Evolutionary conservation across 2,113 vertebrate genomes (phyloP).

Genomic region (Petaurus breviceps): DNA sequence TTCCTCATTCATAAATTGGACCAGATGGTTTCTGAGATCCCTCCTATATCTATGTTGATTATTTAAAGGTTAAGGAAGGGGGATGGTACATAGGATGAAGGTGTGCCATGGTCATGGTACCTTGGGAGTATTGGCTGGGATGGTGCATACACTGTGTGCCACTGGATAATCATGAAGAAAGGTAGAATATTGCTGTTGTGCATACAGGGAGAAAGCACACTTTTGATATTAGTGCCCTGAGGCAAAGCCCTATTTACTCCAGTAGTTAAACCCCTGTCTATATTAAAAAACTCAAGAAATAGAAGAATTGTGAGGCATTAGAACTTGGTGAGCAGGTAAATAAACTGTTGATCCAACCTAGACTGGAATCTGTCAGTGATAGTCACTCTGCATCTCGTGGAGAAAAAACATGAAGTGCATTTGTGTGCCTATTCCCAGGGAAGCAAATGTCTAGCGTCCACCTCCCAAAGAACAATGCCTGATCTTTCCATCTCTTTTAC

Average conservation of each 20-base stretch:
- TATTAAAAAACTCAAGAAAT: neutral
- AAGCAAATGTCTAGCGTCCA: neutral
- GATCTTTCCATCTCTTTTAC: constrained; percentile 38
- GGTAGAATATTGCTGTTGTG: neutral
- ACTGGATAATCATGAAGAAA: too few species aligned
- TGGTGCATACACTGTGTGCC: neutral
- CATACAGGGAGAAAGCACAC: neutral
- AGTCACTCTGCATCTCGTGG: neutral
- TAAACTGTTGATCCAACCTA: neutral
- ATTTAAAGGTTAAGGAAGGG: neutral
- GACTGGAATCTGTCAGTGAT: neutral
- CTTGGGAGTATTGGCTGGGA: neutral
- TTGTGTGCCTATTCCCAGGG: neutral
- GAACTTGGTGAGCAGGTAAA: neutral
- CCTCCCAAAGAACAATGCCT: neutral
- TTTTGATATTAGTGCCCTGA: neutral
- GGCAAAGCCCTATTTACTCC: neutral
- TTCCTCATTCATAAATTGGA: neutral
- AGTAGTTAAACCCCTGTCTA: neutral
- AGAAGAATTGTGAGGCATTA: neutral
- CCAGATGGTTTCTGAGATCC: neutral
- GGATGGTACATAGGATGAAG: neutral
- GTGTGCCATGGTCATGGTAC: neutral
- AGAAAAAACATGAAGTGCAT: neutral
- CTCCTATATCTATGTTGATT: neutral